Conservation (phyloP, 2,113 vertebrate species). For the Gasterosteus nipponicus region DNA sequence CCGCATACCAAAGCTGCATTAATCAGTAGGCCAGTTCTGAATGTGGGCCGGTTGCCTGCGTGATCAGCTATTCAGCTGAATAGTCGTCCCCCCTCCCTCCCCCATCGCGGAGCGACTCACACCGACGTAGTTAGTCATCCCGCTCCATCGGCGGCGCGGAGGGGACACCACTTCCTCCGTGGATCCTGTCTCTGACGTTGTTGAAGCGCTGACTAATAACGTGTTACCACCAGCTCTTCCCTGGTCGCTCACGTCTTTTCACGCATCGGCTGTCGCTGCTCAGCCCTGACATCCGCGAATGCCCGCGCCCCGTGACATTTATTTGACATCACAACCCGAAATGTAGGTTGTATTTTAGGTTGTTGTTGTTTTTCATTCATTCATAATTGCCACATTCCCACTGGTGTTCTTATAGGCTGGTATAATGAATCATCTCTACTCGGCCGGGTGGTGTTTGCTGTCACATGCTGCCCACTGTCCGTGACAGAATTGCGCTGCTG, state of each 20-base stretch:
- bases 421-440: slow-evolving; percentile 76
- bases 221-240: slow-evolving; percentile 69
- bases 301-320: slow-evolving; percentile 57
- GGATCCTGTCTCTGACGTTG: slow-evolving; percentile 77
- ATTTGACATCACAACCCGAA: slow-evolving; percentile 60
- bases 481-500: slow-evolving; percentile 51
- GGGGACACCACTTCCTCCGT: slow-evolving; percentile 75
- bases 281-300: slow-evolving; percentile 30
- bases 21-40: background rate
- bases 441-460: slow-evolving; percentile 59
- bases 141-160: slow-evolving; percentile 49
- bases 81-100: slow-evolving; percentile 36
- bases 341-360: slow-evolving; percentile 28
- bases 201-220: slow-evolving; percentile 78
- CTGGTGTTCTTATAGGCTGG: slow-evolving; percentile 58
- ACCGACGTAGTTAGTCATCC: slow-evolving; percentile 77
- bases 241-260: slow-evolving; percentile 63
- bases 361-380: slow-evolving; percentile 37
- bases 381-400: slow-evolving; percentile 67
- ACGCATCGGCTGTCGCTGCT: slow-evolving; percentile 25
- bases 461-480: slow-evolving; percentile 78
- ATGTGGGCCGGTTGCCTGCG: slow-evolving; percentile 30
- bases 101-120: slow-evolving; percentile 30
- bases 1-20: background rate
- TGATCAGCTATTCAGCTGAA: slow-evolving; percentile 45